These are phyloP conservation scores for Marmota flaviventris DNA, from an alignment of 2,113 vertebrate species.

Conservation along the genomic window DNA sequence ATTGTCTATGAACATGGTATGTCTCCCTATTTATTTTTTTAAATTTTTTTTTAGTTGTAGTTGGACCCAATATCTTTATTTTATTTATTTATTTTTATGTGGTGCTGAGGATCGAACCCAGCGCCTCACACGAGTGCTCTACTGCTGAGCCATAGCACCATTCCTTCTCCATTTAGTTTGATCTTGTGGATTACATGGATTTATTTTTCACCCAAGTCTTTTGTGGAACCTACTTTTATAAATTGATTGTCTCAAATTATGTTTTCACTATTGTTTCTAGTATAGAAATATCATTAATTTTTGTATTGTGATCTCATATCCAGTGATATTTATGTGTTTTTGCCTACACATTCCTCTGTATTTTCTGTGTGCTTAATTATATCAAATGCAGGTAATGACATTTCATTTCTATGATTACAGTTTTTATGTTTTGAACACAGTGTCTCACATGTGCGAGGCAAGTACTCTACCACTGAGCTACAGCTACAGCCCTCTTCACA, in stretches of 20 bases:
- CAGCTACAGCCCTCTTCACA: too few relatives aligned
- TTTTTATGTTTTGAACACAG: not conserved
- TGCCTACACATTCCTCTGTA: not conserved
- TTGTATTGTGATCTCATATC: conserved; percentile 3
- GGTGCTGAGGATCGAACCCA: too few relatives aligned
- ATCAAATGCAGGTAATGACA: not conserved
- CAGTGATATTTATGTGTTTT: not conserved
- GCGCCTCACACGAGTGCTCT: too few relatives aligned
- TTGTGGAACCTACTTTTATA: conserved; percentile 6
- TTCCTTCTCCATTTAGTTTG: not conserved
- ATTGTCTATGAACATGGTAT: conserved; percentile 74
- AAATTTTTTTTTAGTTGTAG: too few relatives aligned
- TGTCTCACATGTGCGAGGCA: too few relatives aligned
- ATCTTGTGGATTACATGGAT: not conserved
- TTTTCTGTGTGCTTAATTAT: not conserved
- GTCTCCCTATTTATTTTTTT: conserved; percentile 2
- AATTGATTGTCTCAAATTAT: conserved; percentile 27
- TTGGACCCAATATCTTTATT: too few relatives aligned
- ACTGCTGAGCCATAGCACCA: too few relatives aligned
- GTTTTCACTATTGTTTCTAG: not conserved
- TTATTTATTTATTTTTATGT: too few relatives aligned
- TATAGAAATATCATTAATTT: conserved; percentile 13
- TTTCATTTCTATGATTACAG: not conserved
- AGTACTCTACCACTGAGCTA: too few relatives aligned
- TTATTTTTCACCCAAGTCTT: conserved; percentile 50